Evolutionary conservation across 30 jellyfish, hydroid and myxozoan genomes (phyloP), one percentile per base, ranked within the genome.

Genomic region (Hydra vulgaris): DNA sequence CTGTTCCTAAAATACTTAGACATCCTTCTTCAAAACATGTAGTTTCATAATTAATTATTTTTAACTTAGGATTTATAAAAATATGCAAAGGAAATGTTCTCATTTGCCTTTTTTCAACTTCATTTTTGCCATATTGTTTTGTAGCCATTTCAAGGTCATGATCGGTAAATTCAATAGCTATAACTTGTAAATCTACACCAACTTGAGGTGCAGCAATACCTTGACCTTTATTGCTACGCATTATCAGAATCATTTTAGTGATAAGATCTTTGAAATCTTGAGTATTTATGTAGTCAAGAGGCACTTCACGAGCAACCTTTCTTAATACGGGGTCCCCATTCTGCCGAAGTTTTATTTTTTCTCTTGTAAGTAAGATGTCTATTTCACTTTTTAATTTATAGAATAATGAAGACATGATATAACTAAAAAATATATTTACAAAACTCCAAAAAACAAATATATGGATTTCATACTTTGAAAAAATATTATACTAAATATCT

Each of bases 131-230:
- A 25, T 15, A 80, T 7, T 23, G 18, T 15, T 80, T 53, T 24
- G 23, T 71, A 4, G 87, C 83, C n/a, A 22, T 70, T 70, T 23
- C 40, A 21, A 66, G 1, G 52, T 80, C 83, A 3, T 66, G 27
- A 19, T 70, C 87, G 0, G 83, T 23, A 8, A 80, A 68, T 66
- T 80, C 84, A 15, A 80, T 82, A 8, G 84, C 84, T 8, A 80
- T 80, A 15, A 80, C 71, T 18, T 27, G 16, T 27, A 80, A 61
- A 70, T 26, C 72, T n/a, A 23, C 26, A 23, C 87, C 87, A 66
- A 80, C 87, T 66, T 80, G 87, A 1, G 87, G 73, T 1, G 87
- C 87, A 0, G 87, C 87, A 23, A 80, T 67, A 16, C 87, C 87
- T 26, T 66, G 83, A 17, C 87, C 87, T 7, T 61, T 22, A 66